Evolutionary conservation across 1,140 invertebrate genomes (phyloP).

Genomic region (Ylistrum balloti): DNA sequence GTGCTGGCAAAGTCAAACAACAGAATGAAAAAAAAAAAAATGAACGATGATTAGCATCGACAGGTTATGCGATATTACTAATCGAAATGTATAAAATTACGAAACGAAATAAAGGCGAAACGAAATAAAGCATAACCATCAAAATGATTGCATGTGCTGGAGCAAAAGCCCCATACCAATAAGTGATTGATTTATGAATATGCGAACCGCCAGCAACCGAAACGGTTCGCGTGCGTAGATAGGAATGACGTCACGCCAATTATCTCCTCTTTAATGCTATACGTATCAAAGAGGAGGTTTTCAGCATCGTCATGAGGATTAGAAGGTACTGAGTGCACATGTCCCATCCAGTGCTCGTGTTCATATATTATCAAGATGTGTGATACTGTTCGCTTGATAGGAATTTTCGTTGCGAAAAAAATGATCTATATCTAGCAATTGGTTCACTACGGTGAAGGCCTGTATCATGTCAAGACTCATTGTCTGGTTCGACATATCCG

Average conservation of each 20-base stretch:
- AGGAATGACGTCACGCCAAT: neutral
- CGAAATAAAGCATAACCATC: neutral
- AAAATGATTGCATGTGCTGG: neutral
- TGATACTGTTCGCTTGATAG: neutral
- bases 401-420: constrained; percentile 9
- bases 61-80: neutral
- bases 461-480: too few relatives aligned
- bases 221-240: neutral
- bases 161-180: neutral
- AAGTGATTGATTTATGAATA: neutral
- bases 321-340: neutral
- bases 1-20: constrained; percentile 12
- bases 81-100: neutral
- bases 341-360: neutral
- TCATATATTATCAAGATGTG: neutral
- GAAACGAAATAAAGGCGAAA: neutral
- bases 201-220: neutral
- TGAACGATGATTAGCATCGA: neutral
- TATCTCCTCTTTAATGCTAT: neutral
- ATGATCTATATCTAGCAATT: too few relatives aligned
- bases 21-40: neutral
- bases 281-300: neutral
- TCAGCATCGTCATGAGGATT: neutral
- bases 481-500: too few relatives aligned
- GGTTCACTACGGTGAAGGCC: too few relatives aligned